Evolutionary conservation across 1,140 invertebrate species (phyloP), one percentile per base, ranked within the genome.

Genomic region (Lepidurus apus): DNA sequence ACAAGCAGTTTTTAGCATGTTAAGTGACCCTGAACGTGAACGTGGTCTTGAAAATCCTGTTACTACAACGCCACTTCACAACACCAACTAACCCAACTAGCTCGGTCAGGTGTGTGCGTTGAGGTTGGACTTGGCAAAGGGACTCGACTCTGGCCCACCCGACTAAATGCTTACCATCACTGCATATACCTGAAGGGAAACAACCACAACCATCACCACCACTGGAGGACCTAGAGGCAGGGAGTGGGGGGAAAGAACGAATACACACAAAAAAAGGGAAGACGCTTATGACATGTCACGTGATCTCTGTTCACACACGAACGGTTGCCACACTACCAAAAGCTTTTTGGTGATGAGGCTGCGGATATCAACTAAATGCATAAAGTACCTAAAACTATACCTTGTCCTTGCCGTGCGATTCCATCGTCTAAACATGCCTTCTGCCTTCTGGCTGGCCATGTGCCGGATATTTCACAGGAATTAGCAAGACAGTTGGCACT

Each of bases 61-160:
- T 65, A 65, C 53, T 65, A 65, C 53, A 13, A 65, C 53, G 17
- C 53, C 53, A 65, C 53, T 65, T 21, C 53, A 65, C 53, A 65
- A 65, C 53, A 65, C 17, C 53, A 65, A 65, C 53, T 65, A 65
- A 65, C 53, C 53, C 53, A 65, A 65, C 53, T 21, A 65, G 53
- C 53, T 65, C 53, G 53, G 53, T 65, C 53, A 65, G 53, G 53
- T 65, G 53, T 65, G 53, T 65, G 53, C 53, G 53, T 17, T 65
- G 53, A 65, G n/a, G 53, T 65, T 65, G 17, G 34, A 34, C 34
- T 34, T 34, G 34, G 34, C 34, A 34, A 4, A 34, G 34, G 17
- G 13, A 65, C 53, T 65, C 53, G 17, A 7, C 53, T 65, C 21
- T 9, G 53, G 53, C 53, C n/a, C 53, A 65, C 53, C 53, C 21